Evolutionary conservation across 2,113 vertebrate species (phyloP).

Genomic region (Athene noctua): DNA sequence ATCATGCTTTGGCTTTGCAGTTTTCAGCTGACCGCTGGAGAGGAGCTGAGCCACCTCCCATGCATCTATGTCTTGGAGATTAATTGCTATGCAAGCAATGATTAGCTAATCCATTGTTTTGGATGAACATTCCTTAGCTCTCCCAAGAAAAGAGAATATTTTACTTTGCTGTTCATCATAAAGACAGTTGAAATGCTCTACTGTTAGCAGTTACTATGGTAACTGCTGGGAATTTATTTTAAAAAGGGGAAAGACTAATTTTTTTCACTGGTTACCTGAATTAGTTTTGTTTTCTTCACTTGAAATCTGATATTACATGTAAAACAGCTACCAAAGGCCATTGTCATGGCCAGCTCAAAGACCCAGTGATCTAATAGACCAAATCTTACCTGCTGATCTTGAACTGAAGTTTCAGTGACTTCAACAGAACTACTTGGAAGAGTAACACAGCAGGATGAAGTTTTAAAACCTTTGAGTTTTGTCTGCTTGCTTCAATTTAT

Average conservation of each 20-base stretch:
- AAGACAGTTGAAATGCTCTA: conserved; percentile 50
- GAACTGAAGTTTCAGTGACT: background rate
- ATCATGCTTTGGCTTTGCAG: background rate
- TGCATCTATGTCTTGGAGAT: background rate
- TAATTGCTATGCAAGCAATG: background rate
- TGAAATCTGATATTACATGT: background rate
- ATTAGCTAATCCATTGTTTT: background rate
- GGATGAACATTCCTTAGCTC: background rate
- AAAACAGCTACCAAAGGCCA: background rate
- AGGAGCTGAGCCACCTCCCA: background rate
- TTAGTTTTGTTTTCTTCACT: conserved; percentile 48
- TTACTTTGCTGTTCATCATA: conserved; percentile 52
- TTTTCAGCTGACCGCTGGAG: background rate
- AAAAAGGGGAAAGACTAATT: conserved; percentile 9
- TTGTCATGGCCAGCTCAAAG: background rate
- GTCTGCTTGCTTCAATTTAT: background rate
- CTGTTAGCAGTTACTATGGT: conserved; percentile 68
- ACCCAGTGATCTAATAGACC: background rate
- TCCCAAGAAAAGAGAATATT: conserved; percentile 61
- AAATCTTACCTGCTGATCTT: background rate
- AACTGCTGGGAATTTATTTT: conserved; percentile 64
- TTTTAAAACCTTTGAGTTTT: background rate
- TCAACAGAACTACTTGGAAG: background rate
- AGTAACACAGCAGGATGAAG: background rate
- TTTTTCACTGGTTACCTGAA: conserved; percentile 33